Evolutionary conservation across 2,888 invertebrate species (phyloP).

Genomic region (Rhaphigaster nebulosa): DNA sequence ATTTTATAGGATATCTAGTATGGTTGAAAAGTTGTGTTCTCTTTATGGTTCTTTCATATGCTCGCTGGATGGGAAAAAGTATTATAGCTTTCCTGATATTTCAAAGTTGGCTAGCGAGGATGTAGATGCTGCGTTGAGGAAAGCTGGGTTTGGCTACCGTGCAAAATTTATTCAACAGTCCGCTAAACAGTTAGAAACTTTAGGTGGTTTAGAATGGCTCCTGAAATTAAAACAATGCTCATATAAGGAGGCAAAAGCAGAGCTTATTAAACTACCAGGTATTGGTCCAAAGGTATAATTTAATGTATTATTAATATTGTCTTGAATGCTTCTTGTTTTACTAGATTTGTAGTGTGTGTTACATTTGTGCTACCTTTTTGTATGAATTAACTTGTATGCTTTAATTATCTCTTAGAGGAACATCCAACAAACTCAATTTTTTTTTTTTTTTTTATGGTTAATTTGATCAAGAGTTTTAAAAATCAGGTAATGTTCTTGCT

Average conservation of each 20-base stretch:
- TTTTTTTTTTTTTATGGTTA: no score
- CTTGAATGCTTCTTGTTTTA: not conserved
- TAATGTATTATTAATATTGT: not conserved
- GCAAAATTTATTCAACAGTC: conserved; percentile 87
- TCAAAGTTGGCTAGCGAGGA: conserved; percentile 73
- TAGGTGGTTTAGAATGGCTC: conserved; percentile 83
- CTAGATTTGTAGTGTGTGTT: no score
- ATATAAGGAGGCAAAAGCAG: conserved; percentile 80
- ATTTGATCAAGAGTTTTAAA: not conserved
- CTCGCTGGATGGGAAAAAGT: conserved; percentile 75
- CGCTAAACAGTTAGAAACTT: conserved; percentile 77
- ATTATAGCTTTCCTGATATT: conserved; percentile 87
- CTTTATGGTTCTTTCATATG: conserved; percentile 86
- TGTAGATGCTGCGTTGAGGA: conserved; percentile 80
- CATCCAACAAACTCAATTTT: no score
- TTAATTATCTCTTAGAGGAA: no score
- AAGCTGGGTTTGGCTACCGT: conserved; percentile 88
- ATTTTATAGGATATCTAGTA: conserved; percentile 79
- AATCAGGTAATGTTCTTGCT: not conserved
- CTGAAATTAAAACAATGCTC: conserved; percentile 75
- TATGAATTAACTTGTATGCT: not conserved
- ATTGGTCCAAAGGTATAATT: conserved; percentile 89
- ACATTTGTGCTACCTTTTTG: not conserved
- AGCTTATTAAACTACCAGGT: conserved; percentile 85
- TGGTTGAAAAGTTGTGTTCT: conserved; percentile 90